Conservation (phyloP, 2,888 invertebrate species). For the Hedya salicella region DNA sequence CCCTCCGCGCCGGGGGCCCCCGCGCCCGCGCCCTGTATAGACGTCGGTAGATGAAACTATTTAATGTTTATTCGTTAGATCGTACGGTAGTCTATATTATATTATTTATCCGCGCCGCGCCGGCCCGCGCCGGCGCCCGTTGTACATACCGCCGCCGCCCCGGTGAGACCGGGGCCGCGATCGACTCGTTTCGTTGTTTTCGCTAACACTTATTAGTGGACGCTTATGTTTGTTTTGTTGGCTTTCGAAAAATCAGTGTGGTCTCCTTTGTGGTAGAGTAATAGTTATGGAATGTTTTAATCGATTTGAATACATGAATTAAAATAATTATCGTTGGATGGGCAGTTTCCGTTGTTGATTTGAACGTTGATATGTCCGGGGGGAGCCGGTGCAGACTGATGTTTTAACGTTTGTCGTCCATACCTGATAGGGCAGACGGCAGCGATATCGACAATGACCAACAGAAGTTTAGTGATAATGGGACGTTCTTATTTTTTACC, state of each 20-base stretch:
- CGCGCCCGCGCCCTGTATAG: conserved; percentile 49
- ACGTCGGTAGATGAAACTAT: conserved; percentile 61
- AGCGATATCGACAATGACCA: conserved; percentile 47
- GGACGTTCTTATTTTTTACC: too few relatives aligned
- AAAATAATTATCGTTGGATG: conserved; percentile 52
- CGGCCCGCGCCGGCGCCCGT: conserved; percentile 35
- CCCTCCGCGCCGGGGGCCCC: conserved; percentile 42
- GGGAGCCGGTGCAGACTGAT: conserved; percentile 52
- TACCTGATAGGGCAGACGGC: conserved; percentile 34
- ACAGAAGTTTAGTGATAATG: conserved; percentile 47
- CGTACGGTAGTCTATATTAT: conserved; percentile 60
- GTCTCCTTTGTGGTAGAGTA: conserved; percentile 75
- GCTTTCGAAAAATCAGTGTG: conserved; percentile 83
- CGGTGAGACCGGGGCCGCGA: conserved; percentile 54
- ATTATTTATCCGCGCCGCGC: conserved; percentile 52
- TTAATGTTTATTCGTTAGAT: conserved; percentile 66
- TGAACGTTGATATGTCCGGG: conserved; percentile 48
- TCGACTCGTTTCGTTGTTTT: conserved; percentile 65
- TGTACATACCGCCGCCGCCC: conserved; percentile 57
- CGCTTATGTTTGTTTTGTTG: conserved; percentile 81
- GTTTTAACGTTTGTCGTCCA: conserved; percentile 35
- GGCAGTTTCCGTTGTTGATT: conserved; percentile 46
- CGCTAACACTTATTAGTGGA: conserved; percentile 78
- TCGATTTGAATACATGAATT: conserved; percentile 63
- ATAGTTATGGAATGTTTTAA: conserved; percentile 80